These are phyloP conservation scores for Drosophila diplacantha DNA, from an alignment of 2,888 invertebrate species.

Conservation along the genomic window DNA sequence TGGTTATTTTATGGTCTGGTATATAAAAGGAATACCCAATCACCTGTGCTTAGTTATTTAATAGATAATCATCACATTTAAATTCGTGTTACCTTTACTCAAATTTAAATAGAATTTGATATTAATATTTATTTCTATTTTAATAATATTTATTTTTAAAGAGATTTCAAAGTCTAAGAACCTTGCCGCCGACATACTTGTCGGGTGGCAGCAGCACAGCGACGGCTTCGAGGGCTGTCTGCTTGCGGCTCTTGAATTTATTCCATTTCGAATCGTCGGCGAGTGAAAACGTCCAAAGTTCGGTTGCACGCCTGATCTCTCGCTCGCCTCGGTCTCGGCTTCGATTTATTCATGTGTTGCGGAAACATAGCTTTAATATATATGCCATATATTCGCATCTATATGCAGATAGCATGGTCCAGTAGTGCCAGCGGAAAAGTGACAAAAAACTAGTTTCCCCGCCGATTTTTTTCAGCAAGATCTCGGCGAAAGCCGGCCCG, in stretches of 20 bases:
- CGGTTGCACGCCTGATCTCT: slow-evolving; percentile 22
- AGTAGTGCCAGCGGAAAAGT: slow-evolving; percentile 13
- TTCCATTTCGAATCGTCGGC: slow-evolving; percentile 43
- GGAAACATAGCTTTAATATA: slow-evolving; percentile 17
- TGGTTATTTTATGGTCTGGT: too few species aligned
- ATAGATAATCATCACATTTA: too few species aligned
- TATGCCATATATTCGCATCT: not conserved
- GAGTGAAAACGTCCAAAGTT: slow-evolving; percentile 46
- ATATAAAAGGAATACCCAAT: too few species aligned
- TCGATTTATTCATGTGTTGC: slow-evolving; percentile 10
- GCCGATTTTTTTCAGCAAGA: slow-evolving; percentile 7
- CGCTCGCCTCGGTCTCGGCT: slow-evolving; percentile 5
- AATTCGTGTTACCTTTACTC: too few species aligned
- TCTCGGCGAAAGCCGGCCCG: slow-evolving; percentile 33
- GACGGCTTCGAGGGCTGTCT: slow-evolving; percentile 16
- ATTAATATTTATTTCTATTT: too few species aligned
- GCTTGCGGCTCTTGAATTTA: slow-evolving; percentile 40
- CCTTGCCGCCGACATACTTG: slow-evolving; percentile 18
- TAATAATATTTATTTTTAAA: not conserved
- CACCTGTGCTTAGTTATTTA: too few species aligned
- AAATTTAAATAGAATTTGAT: too few species aligned
- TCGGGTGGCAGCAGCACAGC: slow-evolving; percentile 30
- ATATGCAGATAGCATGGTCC: slow-evolving; percentile 26
- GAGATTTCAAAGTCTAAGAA: not conserved
- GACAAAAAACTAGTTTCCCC: slow-evolving; percentile 26